phyloP scores from a whole-genome alignment of 2,888 invertebrate species.

The Melipona beecheii region DNA sequence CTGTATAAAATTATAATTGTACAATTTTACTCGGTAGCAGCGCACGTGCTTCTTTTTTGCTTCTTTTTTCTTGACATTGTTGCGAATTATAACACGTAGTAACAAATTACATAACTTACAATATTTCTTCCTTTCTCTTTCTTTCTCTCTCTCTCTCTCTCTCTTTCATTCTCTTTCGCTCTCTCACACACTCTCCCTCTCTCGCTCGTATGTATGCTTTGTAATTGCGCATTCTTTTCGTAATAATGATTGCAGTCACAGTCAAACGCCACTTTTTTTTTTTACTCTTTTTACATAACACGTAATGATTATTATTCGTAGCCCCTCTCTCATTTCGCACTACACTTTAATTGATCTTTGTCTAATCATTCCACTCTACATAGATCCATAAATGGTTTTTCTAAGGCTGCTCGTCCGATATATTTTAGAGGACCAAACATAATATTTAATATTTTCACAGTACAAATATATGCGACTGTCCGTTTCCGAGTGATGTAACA shows the following conservation, averaged over 20 bases:
- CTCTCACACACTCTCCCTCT: constrained; percentile 23
- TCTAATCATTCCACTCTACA: constrained; percentile 63
- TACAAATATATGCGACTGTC: constrained; percentile 57
- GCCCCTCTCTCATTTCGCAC: constrained; percentile 59
- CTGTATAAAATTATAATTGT: constrained; percentile 46
- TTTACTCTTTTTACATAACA: constrained; percentile 61
- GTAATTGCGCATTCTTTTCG: constrained; percentile 62
- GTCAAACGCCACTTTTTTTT: constrained; percentile 74
- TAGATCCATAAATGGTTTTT: constrained; percentile 66
- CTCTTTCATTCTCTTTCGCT: constrained; percentile 16
- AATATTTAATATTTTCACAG: constrained; percentile 69
- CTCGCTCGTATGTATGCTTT: constrained; percentile 55
- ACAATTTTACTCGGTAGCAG: constrained; percentile 46
- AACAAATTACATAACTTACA: constrained; percentile 55
- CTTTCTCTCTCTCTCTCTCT: neutral
- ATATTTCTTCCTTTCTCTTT: constrained; percentile 19
- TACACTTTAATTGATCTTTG: constrained; percentile 63
- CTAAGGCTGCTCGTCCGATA: constrained; percentile 82
- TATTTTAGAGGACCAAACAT: constrained; percentile 81
- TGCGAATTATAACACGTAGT: constrained; percentile 44
- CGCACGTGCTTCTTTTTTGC: constrained; percentile 3
- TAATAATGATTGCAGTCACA: constrained; percentile 84
- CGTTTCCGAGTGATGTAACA: constrained; percentile 57
- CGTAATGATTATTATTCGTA: constrained; percentile 70
- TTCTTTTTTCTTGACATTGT: constrained; percentile 35